Base-by-base conservation (phyloP, 92 coral and sea anemone species). In the Desmophyllum pertusum region DNA sequence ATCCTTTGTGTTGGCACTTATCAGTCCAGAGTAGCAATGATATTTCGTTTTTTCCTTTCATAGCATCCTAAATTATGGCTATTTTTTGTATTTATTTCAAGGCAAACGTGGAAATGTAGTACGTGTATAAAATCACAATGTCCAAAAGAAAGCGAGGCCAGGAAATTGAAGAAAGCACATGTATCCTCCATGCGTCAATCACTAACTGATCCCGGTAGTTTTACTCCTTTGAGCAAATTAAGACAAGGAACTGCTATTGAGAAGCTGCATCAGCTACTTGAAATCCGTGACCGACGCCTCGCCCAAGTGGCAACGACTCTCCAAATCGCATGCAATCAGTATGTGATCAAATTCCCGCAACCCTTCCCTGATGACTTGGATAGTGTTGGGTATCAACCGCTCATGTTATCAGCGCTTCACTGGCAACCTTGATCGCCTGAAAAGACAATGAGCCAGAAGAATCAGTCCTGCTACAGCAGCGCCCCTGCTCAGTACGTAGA, bases 351-450 rank as follows among this genome's bases (percentile, higher is more conserved):
- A 51, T 29, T 39, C 72, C 59, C 62, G 19, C 50, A 57, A 79
- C 73, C 38, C 57, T 42, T 57, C 52, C n/a, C 68, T 66, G 51
- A 42, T 1, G 72, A 76, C 0, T 70, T 70, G 21, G 75, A 70
- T 39, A 11, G 75, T 70, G 75, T 77, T 76, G 91, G 91, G 45
- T 83, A 89, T 65, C 92, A n/a, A 89, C 71, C 83, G 85, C 18
- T n/a, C n/a, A n/a, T n/a, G n/a, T n/a, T n/a, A n/a, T n/a, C n/a
- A n/a, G n/a, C n/a, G n/a, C n/a, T n/a, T n/a, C n/a, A n/a, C n/a
- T n/a, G n/a, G n/a, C n/a, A n/a, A n/a, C n/a, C n/a, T n/a, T n/a
- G n/a, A n/a, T n/a, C n/a, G n/a, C n/a, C n/a, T n/a, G n/a, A n/a
- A n/a, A n/a, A 59, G 66, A 77, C 66, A 40, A 70, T 4, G 21